Evolutionary conservation across 2,797 vertebrate genomes (phyloP).

Genomic region (Remorina albescens): DNA sequence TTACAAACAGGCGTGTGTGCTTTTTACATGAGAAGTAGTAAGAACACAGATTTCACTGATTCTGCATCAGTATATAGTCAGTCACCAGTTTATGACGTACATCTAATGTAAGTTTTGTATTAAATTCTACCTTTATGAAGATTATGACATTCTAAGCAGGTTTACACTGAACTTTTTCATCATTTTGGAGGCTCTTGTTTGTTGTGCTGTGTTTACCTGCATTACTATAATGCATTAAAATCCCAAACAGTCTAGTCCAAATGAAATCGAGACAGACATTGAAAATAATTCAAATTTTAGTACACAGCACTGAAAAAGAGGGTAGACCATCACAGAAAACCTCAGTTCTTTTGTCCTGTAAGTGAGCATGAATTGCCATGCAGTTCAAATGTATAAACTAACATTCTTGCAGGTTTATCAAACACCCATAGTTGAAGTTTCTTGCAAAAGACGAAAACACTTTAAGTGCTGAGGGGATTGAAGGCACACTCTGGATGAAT

Average conservation of each 20-base stretch:
- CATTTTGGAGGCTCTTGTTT: background rate
- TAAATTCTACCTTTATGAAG: background rate
- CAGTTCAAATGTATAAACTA: background rate
- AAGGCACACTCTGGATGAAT: slow-evolving; percentile 6
- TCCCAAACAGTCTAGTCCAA: background rate
- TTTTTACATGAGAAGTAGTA: no score
- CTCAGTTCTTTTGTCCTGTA: background rate
- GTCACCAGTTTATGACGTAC: no score
- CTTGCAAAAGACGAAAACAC: background rate
- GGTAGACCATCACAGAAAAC: background rate
- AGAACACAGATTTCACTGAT: no score
- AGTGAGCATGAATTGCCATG: no score
- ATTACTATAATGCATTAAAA: no score
- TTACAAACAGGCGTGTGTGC: no score
- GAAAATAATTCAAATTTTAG: background rate
- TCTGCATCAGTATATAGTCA: no score
- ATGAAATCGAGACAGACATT: background rate
- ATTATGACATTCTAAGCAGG: background rate
- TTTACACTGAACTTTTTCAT: background rate
- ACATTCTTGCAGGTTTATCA: background rate
- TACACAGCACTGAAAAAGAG: background rate
- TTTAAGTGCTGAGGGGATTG: background rate
- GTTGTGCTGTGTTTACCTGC: background rate
- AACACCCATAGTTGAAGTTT: background rate
- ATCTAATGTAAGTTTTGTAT: no score